Conservation (phyloP, 2,113 vertebrate species). For the Strix uralensis region DNA sequence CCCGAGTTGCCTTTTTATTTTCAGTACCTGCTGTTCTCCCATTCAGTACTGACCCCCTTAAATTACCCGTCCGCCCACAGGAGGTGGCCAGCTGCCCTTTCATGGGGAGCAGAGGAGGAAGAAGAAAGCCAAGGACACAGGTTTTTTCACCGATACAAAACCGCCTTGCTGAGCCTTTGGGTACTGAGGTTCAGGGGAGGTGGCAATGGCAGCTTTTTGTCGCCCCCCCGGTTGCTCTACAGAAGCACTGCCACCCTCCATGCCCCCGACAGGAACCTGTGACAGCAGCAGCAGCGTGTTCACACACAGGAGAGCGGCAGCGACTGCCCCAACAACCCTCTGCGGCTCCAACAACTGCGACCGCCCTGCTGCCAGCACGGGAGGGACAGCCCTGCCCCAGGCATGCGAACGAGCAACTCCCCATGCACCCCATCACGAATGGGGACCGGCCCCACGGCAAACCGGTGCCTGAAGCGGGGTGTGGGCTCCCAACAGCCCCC, state of each 20-base stretch:
- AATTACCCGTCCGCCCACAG: neutral
- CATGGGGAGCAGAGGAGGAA: neutral
- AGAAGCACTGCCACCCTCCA: neutral
- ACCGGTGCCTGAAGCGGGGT: neutral
- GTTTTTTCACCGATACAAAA: neutral
- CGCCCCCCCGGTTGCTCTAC: neutral
- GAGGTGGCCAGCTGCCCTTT: neutral
- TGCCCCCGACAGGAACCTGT: accelerated
- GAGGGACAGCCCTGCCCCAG: neutral
- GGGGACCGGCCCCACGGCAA: neutral
- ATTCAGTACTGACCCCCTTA: neutral
- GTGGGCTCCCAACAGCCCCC: neutral
- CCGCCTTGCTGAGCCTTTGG: neutral
- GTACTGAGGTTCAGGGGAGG: neutral
- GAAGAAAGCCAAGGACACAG: neutral
- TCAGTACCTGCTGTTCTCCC: neutral
- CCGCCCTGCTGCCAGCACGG: accelerated
- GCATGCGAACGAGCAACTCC: accelerated
- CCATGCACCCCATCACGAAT: accelerated
- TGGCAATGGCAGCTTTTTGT: neutral
- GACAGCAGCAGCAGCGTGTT: neutral
- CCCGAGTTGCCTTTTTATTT: accelerated
- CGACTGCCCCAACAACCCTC: neutral
- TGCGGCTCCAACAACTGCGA: accelerated
- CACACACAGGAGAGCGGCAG: neutral